Conservation (phyloP, 2,797 vertebrate genomes). For the Pipistrellus nathusii region DNA sequence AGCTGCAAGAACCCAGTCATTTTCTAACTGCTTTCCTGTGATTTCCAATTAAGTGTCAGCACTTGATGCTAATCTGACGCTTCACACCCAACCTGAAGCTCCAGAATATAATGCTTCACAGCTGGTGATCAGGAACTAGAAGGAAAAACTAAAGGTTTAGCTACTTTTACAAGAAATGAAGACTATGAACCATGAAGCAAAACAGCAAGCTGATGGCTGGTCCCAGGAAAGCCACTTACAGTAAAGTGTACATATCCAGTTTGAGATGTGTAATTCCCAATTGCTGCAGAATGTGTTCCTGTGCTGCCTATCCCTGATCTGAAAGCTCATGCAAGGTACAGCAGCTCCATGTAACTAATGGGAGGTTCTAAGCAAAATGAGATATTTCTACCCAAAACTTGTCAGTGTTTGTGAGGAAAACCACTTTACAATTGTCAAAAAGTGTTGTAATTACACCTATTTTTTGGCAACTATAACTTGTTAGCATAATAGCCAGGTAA, state of each 20-base stretch:
- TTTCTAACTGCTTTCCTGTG: not conserved
- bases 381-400: constrained; percentile 55
- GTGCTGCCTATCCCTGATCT: not conserved
- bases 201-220: too few relatives aligned
- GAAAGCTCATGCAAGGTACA: not conserved
- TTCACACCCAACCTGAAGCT: not conserved
- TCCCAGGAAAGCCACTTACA: constrained; percentile 21
- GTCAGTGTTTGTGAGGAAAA: constrained; percentile 49
- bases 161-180: not conserved
- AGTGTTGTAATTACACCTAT: constrained; percentile 50
- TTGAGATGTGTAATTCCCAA: constrained; percentile 41
- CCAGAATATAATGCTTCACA: not conserved
- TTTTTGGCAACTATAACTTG: constrained; percentile 60
- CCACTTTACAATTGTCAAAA: constrained; percentile 70
- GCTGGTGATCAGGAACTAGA: not conserved
- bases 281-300: constrained; percentile 17
- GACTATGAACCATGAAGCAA: not conserved
- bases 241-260: not conserved
- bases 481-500: constrained; percentile 53
- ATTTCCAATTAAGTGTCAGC: constrained; percentile 11
- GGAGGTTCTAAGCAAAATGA: constrained; percentile 55
- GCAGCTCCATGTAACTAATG: not conserved
- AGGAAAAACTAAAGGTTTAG: not conserved
- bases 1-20: not conserved
- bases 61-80: not conserved